A percentile compares a stretch with the other conserved stretches of the same genome.
Conservation (phyloP, 2,888 invertebrate species). For the Microplitis deprimator region DNA sequence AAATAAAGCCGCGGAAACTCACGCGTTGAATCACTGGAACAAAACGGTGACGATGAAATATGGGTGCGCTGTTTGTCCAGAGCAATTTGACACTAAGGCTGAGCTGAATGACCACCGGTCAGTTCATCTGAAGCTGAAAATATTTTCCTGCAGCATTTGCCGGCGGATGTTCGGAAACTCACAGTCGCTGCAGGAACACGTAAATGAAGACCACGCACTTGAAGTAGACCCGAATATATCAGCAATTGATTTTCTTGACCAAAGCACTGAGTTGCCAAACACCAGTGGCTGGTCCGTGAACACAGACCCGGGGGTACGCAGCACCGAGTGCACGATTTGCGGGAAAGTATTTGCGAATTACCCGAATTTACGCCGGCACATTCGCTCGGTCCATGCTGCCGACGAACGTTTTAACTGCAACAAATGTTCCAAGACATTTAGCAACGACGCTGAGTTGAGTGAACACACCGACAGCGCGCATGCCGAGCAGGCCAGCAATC, state of each 20-base stretch:
- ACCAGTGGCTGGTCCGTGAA: conserved; percentile 45
- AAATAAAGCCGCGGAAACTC: conserved; percentile 19
- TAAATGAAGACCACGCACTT: conserved; percentile 63
- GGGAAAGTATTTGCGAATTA: conserved; percentile 74
- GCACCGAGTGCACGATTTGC: conserved; percentile 75
- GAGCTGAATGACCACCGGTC: conserved; percentile 79
- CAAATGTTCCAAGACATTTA: conserved; percentile 77
- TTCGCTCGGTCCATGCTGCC: conserved; percentile 58
- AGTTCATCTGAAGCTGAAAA: conserved; percentile 78
- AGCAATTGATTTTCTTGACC: conserved; percentile 49
- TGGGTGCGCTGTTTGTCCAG: conserved; percentile 75
- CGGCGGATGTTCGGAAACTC: conserved; percentile 77
- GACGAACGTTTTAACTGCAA: conserved; percentile 74
- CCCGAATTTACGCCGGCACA: conserved; percentile 64
- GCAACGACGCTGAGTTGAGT: conserved; percentile 76
- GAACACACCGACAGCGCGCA: conserved; percentile 75
- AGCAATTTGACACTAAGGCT: conserved; percentile 70
- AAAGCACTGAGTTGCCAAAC: conserved; percentile 30
- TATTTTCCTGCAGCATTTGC: conserved; percentile 77
- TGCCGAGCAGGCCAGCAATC: conserved; percentile 43
- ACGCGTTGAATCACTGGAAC: conserved; percentile 18
- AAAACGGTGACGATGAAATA: conserved; percentile 51
- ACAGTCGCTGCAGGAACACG: conserved; percentile 69
- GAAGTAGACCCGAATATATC: conserved; percentile 49
- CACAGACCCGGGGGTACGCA: conserved; percentile 54